phyloP scores from a whole-genome alignment of 30 jellyfish, hydroid and myxozoan genomes.

The Rhopilema esculentum region DNA sequence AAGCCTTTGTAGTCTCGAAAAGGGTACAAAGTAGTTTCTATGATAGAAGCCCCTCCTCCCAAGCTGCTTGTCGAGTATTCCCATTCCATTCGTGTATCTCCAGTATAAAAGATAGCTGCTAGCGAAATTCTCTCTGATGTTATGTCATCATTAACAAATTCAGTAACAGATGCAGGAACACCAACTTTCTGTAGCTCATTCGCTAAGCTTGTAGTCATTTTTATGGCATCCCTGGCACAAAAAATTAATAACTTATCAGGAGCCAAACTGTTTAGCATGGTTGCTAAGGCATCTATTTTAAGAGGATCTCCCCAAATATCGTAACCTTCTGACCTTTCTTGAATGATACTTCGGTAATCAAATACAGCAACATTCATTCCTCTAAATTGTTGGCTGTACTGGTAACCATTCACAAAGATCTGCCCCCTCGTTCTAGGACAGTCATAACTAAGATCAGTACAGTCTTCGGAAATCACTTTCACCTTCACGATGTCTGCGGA shows the following conservation, averaged over 20 bases:
- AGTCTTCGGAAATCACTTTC: too few species aligned
- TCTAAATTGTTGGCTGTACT: conserved; percentile 18
- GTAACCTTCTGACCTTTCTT: conserved; percentile 2
- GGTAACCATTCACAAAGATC: conserved; percentile 49
- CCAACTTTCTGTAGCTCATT: conserved; percentile 10
- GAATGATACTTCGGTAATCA: conserved; percentile 41
- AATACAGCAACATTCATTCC: conserved; percentile 44
- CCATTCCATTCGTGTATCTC: background rate
- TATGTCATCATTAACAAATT: background rate
- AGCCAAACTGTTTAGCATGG: background rate
- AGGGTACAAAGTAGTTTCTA: background rate
- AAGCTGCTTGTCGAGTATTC: conserved; percentile 9
- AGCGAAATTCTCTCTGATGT: background rate
- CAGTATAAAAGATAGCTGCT: conserved; percentile 25
- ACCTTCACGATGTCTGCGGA: too few species aligned
- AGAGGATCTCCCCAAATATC: background rate
- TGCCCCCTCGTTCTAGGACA: conserved; percentile 14
- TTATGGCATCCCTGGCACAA: conserved; percentile 3
- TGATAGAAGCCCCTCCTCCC: conserved; percentile 23
- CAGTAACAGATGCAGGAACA: background rate
- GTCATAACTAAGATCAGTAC: too few species aligned
- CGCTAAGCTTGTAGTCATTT: background rate
- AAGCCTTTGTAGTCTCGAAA: conserved; percentile 20
- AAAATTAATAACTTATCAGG: background rate
- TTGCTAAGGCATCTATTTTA: background rate